Evolutionary conservation across 2,113 vertebrate species (phyloP).

Genomic region (Hemiprocne comata): DNA sequence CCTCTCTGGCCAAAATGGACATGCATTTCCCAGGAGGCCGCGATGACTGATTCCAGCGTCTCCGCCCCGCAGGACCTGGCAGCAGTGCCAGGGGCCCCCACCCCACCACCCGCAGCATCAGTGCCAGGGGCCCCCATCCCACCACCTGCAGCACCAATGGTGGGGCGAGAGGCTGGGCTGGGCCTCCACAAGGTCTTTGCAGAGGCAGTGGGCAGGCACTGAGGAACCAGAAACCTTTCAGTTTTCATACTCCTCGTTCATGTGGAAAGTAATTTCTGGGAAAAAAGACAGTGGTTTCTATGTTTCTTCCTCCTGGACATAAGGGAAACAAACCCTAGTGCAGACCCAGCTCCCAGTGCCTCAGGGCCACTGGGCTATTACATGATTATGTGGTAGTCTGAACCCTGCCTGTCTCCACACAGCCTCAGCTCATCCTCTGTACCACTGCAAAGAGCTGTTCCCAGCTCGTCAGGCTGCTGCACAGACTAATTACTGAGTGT

Average conservation of each 20-base stretch:
- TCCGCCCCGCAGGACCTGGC: neutral
- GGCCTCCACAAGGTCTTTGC: neutral
- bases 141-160: fast-evolving
- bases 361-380: neutral
- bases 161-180: neutral
- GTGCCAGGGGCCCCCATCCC: fast-evolving
- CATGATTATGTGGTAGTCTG: neutral
- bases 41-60: fast-evolving
- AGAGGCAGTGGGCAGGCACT: neutral
- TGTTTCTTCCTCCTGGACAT: neutral
- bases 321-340: fast-evolving
- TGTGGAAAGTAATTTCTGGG: neutral
- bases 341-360: fast-evolving
- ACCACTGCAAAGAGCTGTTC: neutral
- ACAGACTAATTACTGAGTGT: conserved; percentile 45
- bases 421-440: neutral
- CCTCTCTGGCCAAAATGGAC: neutral
- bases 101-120: neutral
- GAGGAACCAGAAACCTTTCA: neutral
- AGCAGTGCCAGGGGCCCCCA: fast-evolving
- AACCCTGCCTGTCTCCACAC: neutral
- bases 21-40: neutral
- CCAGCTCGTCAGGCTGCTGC: neutral
- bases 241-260: neutral
- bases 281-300: neutral